These are phyloP conservation scores for Drosophila siamana DNA, from an alignment of 2,888 invertebrate species.

Conservation along the genomic window DNA sequence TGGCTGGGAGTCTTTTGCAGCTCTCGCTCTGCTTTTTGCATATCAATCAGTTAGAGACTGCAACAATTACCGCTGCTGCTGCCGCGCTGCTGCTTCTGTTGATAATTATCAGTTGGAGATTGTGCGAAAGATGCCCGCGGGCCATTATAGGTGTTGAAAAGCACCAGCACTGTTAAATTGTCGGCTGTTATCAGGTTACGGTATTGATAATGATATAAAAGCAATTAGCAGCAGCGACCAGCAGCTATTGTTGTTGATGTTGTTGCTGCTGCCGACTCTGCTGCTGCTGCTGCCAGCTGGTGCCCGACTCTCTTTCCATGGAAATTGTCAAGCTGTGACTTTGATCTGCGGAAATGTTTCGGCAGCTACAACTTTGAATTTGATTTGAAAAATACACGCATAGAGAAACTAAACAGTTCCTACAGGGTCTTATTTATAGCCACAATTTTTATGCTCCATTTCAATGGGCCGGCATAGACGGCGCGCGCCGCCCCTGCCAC, in stretches of 20 bases:
- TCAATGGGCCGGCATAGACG: slow-evolving; percentile 70
- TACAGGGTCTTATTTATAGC: slow-evolving; percentile 76
- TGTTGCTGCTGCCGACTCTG: slow-evolving; percentile 18
- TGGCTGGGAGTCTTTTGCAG: no score
- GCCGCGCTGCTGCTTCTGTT: slow-evolving; percentile 50
- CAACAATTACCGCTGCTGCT: slow-evolving; percentile 27
- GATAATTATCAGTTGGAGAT: slow-evolving; percentile 54
- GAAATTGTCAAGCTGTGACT: slow-evolving; percentile 81
- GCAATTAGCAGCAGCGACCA: slow-evolving; percentile 70
- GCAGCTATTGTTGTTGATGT: slow-evolving; percentile 20
- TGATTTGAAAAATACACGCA: slow-evolving; percentile 66
- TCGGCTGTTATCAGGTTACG: slow-evolving; percentile 60
- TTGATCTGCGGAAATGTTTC: slow-evolving; percentile 79
- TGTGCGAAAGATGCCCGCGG: slow-evolving; percentile 53
- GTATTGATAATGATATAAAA: slow-evolving; percentile 72
- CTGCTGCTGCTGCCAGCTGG: slow-evolving; percentile 25
- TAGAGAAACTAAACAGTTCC: slow-evolving; percentile 46
- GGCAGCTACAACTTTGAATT: slow-evolving; percentile 74
- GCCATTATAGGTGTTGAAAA: slow-evolving; percentile 70
- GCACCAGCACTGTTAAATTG: slow-evolving; percentile 25
- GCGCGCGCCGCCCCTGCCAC: slow-evolving; percentile 34
- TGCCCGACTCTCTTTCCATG: slow-evolving; percentile 50
- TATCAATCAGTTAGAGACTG: slow-evolving; percentile 61
- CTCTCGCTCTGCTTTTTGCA: slow-evolving; percentile 43
- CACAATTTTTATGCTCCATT: slow-evolving; percentile 80